Conservation (phyloP, 2,888 invertebrate genomes). For the Timandra comae region DNA sequence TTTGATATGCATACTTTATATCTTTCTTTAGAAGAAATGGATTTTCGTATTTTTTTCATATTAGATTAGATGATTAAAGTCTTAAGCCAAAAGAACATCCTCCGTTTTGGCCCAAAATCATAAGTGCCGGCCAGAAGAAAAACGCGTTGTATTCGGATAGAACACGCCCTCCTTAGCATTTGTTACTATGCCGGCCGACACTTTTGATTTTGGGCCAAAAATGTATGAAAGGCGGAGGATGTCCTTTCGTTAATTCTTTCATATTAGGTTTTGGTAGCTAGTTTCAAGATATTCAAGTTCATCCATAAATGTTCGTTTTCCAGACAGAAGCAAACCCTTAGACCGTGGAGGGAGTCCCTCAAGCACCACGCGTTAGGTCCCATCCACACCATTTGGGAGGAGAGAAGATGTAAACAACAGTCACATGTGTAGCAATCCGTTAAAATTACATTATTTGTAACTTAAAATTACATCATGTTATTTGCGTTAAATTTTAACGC, state of each 20-base stretch:
- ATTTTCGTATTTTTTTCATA: conserved; percentile 1
- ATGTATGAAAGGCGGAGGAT: too few relatives aligned
- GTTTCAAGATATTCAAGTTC: conserved; percentile 27
- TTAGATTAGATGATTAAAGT: too few relatives aligned
- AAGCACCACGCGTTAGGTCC: conserved; percentile 38
- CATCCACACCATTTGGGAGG: conserved; percentile 55
- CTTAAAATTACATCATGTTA: too few relatives aligned
- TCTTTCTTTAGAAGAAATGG: too few relatives aligned
- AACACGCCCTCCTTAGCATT: neutral
- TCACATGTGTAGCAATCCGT: too few relatives aligned
- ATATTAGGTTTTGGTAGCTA: conserved; percentile 49
- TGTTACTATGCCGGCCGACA: neutral
- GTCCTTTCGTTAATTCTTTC: neutral
- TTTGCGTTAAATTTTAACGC: too few relatives aligned
- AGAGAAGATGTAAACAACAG: conserved; percentile 41
- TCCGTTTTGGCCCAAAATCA: too few relatives aligned
- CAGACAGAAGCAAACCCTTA: conserved; percentile 53
- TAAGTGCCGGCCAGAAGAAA: neutral
- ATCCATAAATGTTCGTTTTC: conserved; percentile 33
- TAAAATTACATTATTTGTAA: too few relatives aligned
- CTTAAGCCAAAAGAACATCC: too few relatives aligned
- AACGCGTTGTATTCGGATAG: too few relatives aligned
- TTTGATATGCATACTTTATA: too few relatives aligned
- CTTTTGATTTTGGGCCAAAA: neutral
- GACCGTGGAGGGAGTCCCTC: conserved; percentile 31